Evolutionary conservation across 2,113 vertebrate species (phyloP).

Genomic region (Halichoeres trimaculatus): DNA sequence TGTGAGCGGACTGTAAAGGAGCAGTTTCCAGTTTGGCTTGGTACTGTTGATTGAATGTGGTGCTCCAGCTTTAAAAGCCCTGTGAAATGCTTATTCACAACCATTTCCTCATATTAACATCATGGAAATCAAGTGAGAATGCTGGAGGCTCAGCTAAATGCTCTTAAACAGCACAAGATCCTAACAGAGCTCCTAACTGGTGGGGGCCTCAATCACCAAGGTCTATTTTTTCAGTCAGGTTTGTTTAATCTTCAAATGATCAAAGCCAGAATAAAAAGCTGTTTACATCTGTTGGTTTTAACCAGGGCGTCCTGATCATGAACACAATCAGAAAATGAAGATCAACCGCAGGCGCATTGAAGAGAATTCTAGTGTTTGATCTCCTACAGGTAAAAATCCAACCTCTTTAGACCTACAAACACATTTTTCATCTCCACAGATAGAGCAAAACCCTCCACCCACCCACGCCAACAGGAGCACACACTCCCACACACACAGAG

Average conservation of each 20-base stretch:
- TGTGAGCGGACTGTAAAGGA: neutral
- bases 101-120: too few relatives aligned
- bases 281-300: neutral
- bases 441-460: conserved; percentile 15
- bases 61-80: conserved; percentile 8
- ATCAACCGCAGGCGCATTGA: conserved; percentile 5
- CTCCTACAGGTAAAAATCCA: neutral
- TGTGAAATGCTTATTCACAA: too few relatives aligned
- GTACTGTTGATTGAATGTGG: conserved; percentile 37
- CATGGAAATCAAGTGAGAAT: too few relatives aligned
- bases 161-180: too few relatives aligned
- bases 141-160: too few relatives aligned
- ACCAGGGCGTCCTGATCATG: neutral
- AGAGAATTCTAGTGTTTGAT: conserved; percentile 48
- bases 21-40: conserved; percentile 1
- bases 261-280: neutral
- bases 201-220: too few relatives aligned
- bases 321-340: neutral
- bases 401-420: neutral
- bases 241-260: too few relatives aligned
- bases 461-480: conserved; percentile 26
- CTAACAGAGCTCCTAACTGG: too few relatives aligned
- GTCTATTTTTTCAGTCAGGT: too few relatives aligned
- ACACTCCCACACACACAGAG: conserved; percentile 18
- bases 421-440: conserved; percentile 12